Base-by-base conservation (phyloP, 2,797 vertebrate species). In the Steatocranus sp. region DNA sequence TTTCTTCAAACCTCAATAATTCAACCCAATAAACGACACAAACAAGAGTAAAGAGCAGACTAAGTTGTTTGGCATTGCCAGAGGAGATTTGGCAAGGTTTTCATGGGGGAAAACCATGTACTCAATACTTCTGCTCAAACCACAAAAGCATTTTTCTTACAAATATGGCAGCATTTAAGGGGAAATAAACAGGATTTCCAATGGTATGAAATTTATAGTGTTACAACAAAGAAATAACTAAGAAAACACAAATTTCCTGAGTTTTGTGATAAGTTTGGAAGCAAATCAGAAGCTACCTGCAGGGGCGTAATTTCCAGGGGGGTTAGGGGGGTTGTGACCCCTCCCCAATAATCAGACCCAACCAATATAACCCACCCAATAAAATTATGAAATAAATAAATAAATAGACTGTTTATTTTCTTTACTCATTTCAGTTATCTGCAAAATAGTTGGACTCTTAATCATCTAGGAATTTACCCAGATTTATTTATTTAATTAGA, bases 201-300 rank as follows among this genome's bases (percentile, higher is more conserved):
- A 1, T 2, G 0, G 15, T 30, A 56, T 30, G 15, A 58, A 58
- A 58, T 32, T 0, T 58, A 34, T 0, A 61, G 18, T 34, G 56
- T 61, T 61, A 34, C 30, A 61, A 34, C 56, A 61, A n/a, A 61
- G 56, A 61, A 34, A 61, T 61, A 34, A 34, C 4, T 8, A 18
- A 12, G 30, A 17, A 34, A 61, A 61, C 56, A n/a, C 18, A 61
- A 34, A 34, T 61, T 61, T 2, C 30, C 17, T 61, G 1, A 34
- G 4, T 61, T 61, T 7, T 61, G 10, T 58, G 4, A 11, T 34
- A 58, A 34, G 10, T 34, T 58, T 58, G 56, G 66, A 70, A 30
- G 66, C 15, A 70, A n/a, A 46, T 48, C 11, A 46, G 66, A 73
- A 48, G 9, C 17, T 12, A 48, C 25, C 41, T 48, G 25, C 53